A percentile compares a stretch with the other conserved stretches of the same genome.
These are phyloP conservation scores for Piliocolobus tephrosceles DNA, from an alignment of 2,113 vertebrate genomes.

Conservation along the genomic window DNA sequence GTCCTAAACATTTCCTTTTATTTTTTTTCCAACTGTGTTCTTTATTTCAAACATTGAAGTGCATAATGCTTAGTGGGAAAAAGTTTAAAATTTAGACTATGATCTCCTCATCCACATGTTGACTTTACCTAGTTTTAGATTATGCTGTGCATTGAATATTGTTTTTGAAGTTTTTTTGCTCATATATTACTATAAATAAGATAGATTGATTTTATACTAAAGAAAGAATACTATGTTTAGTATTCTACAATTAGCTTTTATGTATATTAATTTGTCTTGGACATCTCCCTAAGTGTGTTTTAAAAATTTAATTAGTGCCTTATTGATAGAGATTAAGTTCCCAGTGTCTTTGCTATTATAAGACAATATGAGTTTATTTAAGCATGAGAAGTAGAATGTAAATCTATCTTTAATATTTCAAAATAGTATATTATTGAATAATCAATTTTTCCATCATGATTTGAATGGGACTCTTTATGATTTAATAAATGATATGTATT, in stretches of 20 bases:
- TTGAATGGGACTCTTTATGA: background rate
- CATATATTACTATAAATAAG: background rate
- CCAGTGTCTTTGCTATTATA: slow-evolving; percentile 19
- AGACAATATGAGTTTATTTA: background rate
- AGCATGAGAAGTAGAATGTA: background rate
- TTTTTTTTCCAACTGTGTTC: slow-evolving; percentile 42
- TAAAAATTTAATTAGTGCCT: background rate
- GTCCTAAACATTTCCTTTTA: slow-evolving; percentile 41
- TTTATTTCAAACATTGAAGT: slow-evolving; percentile 28
- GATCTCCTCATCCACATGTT: background rate
- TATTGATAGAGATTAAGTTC: background rate
- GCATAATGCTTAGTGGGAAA: background rate
- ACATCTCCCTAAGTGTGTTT: background rate
- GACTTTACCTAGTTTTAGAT: background rate
- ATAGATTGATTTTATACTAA: background rate
- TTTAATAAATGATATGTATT: background rate
- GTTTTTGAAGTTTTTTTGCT: background rate
- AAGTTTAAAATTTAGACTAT: slow-evolving; percentile 20
- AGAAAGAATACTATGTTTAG: background rate
- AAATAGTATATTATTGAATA: background rate
- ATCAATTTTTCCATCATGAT: background rate
- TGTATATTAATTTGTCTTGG: background rate
- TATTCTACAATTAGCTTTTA: background rate
- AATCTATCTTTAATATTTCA: background rate
- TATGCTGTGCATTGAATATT: background rate